Conservation (phyloP, 1,140 invertebrate species). For the Drosophila watanabei region DNA sequence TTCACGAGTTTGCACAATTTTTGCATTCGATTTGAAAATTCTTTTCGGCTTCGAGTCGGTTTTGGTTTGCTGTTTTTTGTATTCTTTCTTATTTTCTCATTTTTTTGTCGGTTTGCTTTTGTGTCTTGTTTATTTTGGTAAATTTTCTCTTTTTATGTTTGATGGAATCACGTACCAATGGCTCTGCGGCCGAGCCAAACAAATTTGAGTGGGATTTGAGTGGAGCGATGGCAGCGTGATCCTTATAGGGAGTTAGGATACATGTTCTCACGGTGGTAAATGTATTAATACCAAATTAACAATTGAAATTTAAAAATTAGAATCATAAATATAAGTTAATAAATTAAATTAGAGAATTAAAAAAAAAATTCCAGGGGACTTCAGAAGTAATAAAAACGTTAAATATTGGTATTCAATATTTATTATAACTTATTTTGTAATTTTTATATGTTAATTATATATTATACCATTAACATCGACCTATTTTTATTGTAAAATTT, state of each 20-base stretch:
- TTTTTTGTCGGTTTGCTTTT: conserved; percentile 14
- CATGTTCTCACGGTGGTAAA: background rate
- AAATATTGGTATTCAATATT: background rate
- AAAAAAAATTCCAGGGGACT: background rate
- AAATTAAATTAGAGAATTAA: background rate
- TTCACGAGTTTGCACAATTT: conserved; percentile 83
- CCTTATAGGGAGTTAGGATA: background rate
- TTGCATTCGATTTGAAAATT: conserved; percentile 81
- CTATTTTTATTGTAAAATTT: too few relatives aligned
- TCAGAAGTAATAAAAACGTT: background rate
- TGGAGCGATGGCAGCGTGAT: conserved; percentile 39
- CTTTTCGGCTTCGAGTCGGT: conserved; percentile 48
- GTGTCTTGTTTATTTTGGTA: conserved; percentile 48
- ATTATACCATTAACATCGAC: background rate
- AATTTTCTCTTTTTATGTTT: conserved; percentile 72
- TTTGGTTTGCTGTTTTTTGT: conserved; percentile 3
- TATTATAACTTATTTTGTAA: background rate
- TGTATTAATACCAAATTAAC: background rate
- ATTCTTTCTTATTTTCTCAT: background rate
- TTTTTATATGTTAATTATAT: background rate
- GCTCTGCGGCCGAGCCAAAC: conserved; percentile 42
- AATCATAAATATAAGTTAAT: background rate
- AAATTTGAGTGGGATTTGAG: conserved; percentile 33
- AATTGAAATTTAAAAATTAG: background rate
- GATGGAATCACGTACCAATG: conserved; percentile 80